phyloP scores from a whole-genome alignment of 2,797 vertebrate genomes.

The Crenuchus spilurus region DNA sequence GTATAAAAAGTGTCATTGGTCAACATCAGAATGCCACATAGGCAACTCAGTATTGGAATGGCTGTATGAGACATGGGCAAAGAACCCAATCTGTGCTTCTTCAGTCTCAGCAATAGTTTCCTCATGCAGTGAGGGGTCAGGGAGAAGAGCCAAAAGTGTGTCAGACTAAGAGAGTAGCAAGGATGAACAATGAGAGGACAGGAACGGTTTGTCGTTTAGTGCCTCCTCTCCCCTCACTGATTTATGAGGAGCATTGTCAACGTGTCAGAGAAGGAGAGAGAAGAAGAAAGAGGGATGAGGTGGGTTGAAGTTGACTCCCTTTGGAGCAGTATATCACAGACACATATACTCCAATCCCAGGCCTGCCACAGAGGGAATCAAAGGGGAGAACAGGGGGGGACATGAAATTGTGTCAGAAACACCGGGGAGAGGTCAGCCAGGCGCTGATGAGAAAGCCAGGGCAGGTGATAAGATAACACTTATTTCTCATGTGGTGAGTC shows the following conservation, averaged over 20 bases:
- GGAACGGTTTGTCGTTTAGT: conserved; percentile 40
- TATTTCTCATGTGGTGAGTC: conserved; percentile 12
- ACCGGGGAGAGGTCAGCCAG: conserved; percentile 1
- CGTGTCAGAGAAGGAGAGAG: conserved; percentile 24
- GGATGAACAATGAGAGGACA: conserved; percentile 46
- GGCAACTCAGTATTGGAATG: neutral
- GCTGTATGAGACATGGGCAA: conserved; percentile 3
- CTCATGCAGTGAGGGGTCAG: conserved; percentile 26
- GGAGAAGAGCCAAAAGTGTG: conserved; percentile 30
- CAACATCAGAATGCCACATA: neutral
- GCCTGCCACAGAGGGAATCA: conserved; percentile 26
- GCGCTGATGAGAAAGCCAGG: conserved; percentile 49
- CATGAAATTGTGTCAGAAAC: conserved; percentile 39
- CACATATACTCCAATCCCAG: conserved; percentile 38
- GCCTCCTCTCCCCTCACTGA: conserved; percentile 44
- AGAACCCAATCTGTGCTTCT: conserved; percentile 10
- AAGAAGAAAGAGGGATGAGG: conserved; percentile 28
- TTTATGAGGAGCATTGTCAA: conserved; percentile 51
- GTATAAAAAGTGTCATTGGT: neutral
- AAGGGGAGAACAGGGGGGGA: conserved; percentile 18
- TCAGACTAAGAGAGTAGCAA: conserved; percentile 43
- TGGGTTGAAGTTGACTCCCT: conserved; percentile 30
- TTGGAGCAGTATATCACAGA: conserved; percentile 45
- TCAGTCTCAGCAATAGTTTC: conserved; percentile 25
- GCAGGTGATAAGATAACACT: conserved; percentile 18